phyloP scores from a whole-genome alignment of 2,888 invertebrate genomes.

The Xestoiulus laeticollis region DNA sequence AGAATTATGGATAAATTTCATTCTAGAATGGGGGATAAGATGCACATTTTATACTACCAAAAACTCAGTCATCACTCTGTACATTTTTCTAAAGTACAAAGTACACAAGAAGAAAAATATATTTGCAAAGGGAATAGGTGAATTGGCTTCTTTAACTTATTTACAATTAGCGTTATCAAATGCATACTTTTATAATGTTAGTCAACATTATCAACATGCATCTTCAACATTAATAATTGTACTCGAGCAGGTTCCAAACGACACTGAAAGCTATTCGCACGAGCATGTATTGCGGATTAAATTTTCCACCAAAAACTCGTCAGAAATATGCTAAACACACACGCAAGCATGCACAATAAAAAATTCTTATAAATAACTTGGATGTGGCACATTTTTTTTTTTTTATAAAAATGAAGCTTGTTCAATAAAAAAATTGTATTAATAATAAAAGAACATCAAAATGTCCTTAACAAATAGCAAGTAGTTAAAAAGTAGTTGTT shows the following conservation, averaged over 20 bases:
- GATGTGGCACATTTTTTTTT: too few relatives aligned
- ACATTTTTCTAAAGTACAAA: background rate
- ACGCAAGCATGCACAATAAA: background rate
- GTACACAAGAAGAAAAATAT: background rate
- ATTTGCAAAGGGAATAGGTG: background rate
- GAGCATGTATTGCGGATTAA: background rate
- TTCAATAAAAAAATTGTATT: too few relatives aligned
- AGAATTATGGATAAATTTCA: too few relatives aligned
- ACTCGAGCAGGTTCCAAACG: conserved; percentile 48
- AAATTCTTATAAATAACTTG: background rate
- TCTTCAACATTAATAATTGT: background rate
- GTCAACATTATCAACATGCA: background rate
- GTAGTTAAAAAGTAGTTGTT: too few relatives aligned
- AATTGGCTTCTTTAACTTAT: background rate
- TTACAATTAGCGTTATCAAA: background rate
- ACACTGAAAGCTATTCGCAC: background rate
- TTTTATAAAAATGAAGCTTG: too few relatives aligned
- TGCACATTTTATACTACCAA: background rate
- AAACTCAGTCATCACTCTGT: conserved; percentile 30
- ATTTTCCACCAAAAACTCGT: background rate
- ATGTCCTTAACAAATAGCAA: too few relatives aligned
- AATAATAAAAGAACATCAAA: too few relatives aligned
- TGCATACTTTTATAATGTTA: background rate
- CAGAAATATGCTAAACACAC: background rate
- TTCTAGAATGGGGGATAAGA: background rate